phyloP scores from a whole-genome alignment of 37 sponge, comb jelly and placozoan species.

The Eunapius fragilis region DNA sequence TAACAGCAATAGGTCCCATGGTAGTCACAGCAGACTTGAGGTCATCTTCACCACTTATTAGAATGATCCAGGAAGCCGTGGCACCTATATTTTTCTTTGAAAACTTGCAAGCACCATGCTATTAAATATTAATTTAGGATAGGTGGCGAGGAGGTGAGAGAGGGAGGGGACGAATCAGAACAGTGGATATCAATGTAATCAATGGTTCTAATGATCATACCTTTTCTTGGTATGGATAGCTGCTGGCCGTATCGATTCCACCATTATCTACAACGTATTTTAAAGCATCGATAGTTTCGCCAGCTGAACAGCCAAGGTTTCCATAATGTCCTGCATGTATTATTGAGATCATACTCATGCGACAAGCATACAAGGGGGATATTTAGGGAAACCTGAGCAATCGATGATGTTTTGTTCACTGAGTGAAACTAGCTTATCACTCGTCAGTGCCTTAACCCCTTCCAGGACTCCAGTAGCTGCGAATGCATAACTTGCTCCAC shows the following conservation, averaged over 20 bases:
- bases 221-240: neutral
- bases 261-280: neutral
- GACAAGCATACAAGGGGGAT: no score
- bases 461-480: neutral
- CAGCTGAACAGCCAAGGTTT: neutral
- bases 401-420: neutral
- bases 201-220: no score
- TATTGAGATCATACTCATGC: no score
- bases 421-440: neutral
- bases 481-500: neutral
- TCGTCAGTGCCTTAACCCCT: neutral
- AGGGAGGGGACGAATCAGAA: no score
- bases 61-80: constrained; percentile 21
- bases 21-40: constrained; percentile 39
- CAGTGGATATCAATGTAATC: no score
- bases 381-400: neutral
- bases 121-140: no score
- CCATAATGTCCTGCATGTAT: neutral
- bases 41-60: constrained; percentile 29
- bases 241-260: neutral
- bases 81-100: constrained; percentile 9
- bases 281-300: neutral
- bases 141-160: no score
- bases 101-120: no score
- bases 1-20: constrained; percentile 44